Percentiles rank a stretch among this genome's conserved stretches.
phyloP scores from a whole-genome alignment of 2,888 invertebrate genomes.

The Eretmocerus hayati region DNA sequence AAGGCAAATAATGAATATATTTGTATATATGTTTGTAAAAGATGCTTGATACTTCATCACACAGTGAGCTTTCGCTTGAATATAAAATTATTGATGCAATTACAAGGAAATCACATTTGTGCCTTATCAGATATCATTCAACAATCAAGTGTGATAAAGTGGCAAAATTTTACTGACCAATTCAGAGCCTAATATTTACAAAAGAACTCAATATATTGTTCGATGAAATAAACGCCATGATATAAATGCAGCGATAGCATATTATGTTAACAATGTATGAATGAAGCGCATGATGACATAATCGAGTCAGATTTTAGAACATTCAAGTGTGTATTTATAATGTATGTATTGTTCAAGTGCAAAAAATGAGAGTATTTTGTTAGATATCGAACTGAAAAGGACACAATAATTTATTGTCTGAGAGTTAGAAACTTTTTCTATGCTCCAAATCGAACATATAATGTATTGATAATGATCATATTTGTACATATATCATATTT shows the following conservation, averaged over 20 bases:
- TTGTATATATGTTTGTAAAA: too few species aligned
- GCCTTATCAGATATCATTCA: constrained; percentile 11
- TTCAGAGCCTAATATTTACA: too few species aligned
- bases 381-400: constrained; percentile 8
- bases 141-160: constrained; percentile 18
- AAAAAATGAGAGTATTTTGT: constrained; percentile 12
- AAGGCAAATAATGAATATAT: constrained; percentile 3
- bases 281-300: too few species aligned
- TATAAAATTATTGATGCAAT: constrained; percentile 9
- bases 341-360: constrained; percentile 11
- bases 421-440: constrained; percentile 26
- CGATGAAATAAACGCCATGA: too few species aligned
- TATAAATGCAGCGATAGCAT: too few species aligned
- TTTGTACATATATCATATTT: constrained; percentile 24
- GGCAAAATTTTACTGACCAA: neutral
- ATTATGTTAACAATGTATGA: too few species aligned
- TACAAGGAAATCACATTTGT: constrained; percentile 9
- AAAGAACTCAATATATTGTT: too few species aligned
- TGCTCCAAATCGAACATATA: constrained; percentile 28
- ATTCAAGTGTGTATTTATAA: constrained; percentile 9
- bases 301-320: too few species aligned
- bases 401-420: neutral
- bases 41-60: too few species aligned
- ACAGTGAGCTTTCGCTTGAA: constrained; percentile 12
- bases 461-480: constrained; percentile 33